phyloP scores from a whole-genome alignment of 2,113 vertebrate species.

The Emydura subglobosa region DNA sequence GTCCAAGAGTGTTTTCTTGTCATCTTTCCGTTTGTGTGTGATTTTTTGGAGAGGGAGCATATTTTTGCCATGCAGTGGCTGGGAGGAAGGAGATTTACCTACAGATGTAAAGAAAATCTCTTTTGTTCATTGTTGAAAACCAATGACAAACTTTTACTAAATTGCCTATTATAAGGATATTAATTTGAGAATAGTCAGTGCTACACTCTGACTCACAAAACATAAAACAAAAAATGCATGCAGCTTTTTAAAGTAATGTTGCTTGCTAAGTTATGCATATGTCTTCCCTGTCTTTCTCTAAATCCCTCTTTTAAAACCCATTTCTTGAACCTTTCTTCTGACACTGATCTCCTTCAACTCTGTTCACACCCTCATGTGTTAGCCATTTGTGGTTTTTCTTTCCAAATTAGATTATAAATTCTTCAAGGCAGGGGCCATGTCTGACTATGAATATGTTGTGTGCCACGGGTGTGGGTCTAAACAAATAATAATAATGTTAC shows the following conservation, averaged over 20 bases:
- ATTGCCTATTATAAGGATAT: background rate
- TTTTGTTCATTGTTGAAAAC: constrained; percentile 22
- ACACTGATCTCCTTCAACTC: background rate
- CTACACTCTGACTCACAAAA: background rate
- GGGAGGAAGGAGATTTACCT: background rate
- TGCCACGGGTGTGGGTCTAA: background rate
- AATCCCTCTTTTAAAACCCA: background rate
- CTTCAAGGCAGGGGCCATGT: background rate
- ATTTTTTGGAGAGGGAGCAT: constrained; percentile 32
- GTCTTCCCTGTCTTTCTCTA: constrained; percentile 7
- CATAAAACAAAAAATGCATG: background rate
- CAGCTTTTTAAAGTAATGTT: constrained; percentile 35
- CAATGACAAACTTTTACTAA: constrained; percentile 4
- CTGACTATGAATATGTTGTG: background rate
- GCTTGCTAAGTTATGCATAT: background rate
- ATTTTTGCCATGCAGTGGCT: constrained; percentile 31
- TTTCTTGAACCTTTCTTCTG: background rate
- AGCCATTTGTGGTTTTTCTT: background rate
- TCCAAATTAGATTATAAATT: background rate
- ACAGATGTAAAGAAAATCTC: constrained; percentile 44
- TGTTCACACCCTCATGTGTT: background rate
- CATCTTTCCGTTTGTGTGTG: constrained; percentile 41
- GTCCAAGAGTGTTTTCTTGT: constrained; percentile 34
- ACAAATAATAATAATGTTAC: background rate
- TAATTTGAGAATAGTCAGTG: background rate